Base-by-base conservation (phyloP, 2,797 vertebrate species). In the Otolemur crassicaudatus region DNA sequence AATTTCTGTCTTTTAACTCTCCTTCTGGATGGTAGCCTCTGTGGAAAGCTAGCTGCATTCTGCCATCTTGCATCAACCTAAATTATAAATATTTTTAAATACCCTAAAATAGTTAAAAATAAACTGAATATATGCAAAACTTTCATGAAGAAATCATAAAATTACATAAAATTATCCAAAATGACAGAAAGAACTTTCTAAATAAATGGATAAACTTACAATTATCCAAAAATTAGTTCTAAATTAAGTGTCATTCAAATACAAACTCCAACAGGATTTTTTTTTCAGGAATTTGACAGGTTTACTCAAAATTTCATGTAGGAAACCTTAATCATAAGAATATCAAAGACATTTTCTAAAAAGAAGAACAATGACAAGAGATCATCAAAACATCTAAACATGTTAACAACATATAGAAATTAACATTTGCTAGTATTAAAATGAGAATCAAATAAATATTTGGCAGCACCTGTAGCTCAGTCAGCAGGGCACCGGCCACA, bases 281-380 rank as follows among this genome's bases (percentile, higher is more conserved):
- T 60, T 53, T 60, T 53, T 16, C 88, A 92, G 70, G 7, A 76
- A 75, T 91, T 19, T 60, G 61, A 56, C 46, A 84, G 25, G 8
- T 27, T 37, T 9, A 89, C 80, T 65, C 34, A 90, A 90, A 90
- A 73, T 63, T 80, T 25, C 58, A 72, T n/a, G 27, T 69, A 56
- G 63, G 22, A 85, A 29, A 25, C 20, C 37, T 84, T 89, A 61
- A 31, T 34, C 25, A 65, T 56, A 84, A 70, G 43, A 37, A 79
- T 72, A 79, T 72, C 7, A 37, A 13, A 53, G 34, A 63, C 29
- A n/a, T 46, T 72, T 79, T 79, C 63, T 14, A 79, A 70, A 89
- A 84, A 76, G 29, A 43, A 87, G 23, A 72, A 88, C 20, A 79
- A 92, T n/a, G n/a, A n/a, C n/a, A n/a, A n/a, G n/a, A n/a, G n/a